Percentiles rank a stretch among this genome's conserved stretches.
These are phyloP conservation scores for Lagopus muta DNA, from an alignment of 2,113 vertebrate genomes.

Conservation along the genomic window DNA sequence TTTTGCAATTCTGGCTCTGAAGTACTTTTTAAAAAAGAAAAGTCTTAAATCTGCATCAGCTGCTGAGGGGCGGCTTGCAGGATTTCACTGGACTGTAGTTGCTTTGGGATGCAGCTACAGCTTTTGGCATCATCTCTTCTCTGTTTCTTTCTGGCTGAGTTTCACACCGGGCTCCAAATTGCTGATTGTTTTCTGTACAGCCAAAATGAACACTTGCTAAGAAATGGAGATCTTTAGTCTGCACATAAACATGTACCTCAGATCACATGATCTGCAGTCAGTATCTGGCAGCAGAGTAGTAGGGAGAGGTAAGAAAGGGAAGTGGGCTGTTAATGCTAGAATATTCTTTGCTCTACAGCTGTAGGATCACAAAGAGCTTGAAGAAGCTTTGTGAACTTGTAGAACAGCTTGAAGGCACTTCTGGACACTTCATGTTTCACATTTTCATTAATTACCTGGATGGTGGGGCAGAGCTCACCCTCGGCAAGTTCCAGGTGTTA, in stretches of 20 bases:
- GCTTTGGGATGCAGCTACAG: neutral
- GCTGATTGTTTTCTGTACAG: conserved; percentile 9
- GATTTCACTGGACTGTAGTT: neutral
- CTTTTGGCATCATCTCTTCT: neutral
- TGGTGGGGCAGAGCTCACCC: neutral
- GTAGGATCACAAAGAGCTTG: neutral
- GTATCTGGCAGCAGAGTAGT: neutral
- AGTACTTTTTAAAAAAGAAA: neutral
- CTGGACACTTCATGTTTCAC: neutral
- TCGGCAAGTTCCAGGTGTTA: neutral
- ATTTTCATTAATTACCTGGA: neutral
- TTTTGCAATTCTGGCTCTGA: neutral
- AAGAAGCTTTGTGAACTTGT: neutral
- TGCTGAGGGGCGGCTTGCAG: conserved; percentile 6
- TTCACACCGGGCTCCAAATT: conserved; percentile 1
- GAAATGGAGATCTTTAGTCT: neutral
- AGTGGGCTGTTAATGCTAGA: neutral
- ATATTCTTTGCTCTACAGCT: neutral
- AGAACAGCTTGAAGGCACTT: neutral
- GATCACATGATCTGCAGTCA: neutral
- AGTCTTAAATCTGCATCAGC: neutral
- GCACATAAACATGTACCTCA: neutral
- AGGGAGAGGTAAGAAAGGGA: neutral
- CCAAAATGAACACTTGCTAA: neutral
- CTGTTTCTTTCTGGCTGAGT: neutral